These are phyloP conservation scores for Bruchidius siliquastri DNA, from an alignment of 2,888 invertebrate species.

Conservation along the genomic window DNA sequence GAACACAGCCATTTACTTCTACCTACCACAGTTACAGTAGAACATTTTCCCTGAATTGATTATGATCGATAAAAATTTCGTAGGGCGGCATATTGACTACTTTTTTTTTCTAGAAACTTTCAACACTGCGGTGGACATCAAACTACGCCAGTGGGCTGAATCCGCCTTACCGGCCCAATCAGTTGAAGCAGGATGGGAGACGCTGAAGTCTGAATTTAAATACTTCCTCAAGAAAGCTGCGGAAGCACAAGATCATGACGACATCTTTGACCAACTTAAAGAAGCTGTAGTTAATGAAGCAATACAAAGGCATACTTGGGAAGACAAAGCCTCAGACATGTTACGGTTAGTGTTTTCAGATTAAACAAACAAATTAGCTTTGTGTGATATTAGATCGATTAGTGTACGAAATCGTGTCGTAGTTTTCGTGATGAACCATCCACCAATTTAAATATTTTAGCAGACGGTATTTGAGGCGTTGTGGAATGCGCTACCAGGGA, in stretches of 20 bases:
- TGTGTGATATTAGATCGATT: too few species aligned
- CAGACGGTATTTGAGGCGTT: too few species aligned
- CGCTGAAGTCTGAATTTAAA: constrained; percentile 69
- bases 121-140: constrained; percentile 88
- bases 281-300: constrained; percentile 83
- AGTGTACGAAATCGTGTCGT: too few species aligned
- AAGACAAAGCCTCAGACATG: constrained; percentile 82
- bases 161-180: constrained; percentile 79
- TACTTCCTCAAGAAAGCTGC: constrained; percentile 64
- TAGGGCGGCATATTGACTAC: too few species aligned
- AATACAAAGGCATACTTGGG: constrained; percentile 86
- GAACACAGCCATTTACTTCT: too few species aligned
- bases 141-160: constrained; percentile 94
- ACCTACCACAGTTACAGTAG: too few species aligned
- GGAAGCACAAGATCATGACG: constrained; percentile 71
- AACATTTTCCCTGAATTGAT: too few species aligned
- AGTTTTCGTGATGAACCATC: too few species aligned
- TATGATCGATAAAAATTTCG: too few species aligned
- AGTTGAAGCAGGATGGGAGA: constrained; percentile 82
- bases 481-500: too few species aligned
- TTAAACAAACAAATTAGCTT: too few species aligned
- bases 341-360: constrained; percentile 39
- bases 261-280: constrained; percentile 87
- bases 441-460: too few species aligned
- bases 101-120: constrained; percentile 60